Conservation (phyloP, 2,113 vertebrate genomes). For the Seriola quinqueradiata region DNA sequence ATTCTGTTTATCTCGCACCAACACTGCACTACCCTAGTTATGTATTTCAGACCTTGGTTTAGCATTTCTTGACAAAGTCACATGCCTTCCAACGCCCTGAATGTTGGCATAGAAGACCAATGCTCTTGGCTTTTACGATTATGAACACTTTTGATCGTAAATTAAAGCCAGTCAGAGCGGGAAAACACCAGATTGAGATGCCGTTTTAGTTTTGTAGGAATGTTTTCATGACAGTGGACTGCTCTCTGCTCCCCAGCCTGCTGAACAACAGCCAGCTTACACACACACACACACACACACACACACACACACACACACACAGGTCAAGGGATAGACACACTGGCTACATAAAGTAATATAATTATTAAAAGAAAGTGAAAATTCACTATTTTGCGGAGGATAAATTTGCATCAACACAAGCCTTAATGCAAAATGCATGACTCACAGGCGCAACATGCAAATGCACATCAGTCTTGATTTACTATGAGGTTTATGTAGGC, state of each 20-base stretch:
- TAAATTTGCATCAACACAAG: neutral
- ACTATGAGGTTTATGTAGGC: constrained; percentile 15
- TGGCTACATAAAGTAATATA: neutral
- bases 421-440: neutral
- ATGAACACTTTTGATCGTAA: constrained; percentile 60
- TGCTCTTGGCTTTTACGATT: constrained; percentile 24
- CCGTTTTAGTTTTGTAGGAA: constrained; percentile 62
- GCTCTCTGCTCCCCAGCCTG: constrained; percentile 24
- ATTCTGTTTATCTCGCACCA: constrained; percentile 28
- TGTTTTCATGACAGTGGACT: constrained; percentile 49
- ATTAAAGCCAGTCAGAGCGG: constrained; percentile 28
- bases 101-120: constrained; percentile 31
- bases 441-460: constrained; percentile 24
- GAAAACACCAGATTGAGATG: constrained; percentile 45
- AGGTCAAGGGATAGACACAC: neutral
- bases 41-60: constrained; percentile 18
- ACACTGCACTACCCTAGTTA: neutral
- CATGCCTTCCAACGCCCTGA: neutral
- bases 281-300: neutral
- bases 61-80: constrained; percentile 21
- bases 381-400: neutral
- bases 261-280: constrained; percentile 19
- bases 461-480: constrained; percentile 26
- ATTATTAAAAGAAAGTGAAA: neutral
- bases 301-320: neutral